phyloP scores from a whole-genome alignment of 2,888 invertebrate genomes.

The Athripsodes cinereus region DNA sequence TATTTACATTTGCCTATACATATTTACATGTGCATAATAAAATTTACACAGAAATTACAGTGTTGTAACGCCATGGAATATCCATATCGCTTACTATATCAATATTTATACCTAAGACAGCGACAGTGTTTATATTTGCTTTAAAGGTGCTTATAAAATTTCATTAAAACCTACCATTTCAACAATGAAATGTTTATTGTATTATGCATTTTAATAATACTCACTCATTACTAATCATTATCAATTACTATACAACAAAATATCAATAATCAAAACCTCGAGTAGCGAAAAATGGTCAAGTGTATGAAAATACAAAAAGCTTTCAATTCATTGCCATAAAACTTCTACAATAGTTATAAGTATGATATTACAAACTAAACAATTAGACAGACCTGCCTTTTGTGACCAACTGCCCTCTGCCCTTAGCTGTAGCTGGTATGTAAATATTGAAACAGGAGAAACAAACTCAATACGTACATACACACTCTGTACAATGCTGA shows the following conservation, averaged over 20 bases:
- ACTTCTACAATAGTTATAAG: no score
- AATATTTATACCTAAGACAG: conserved; percentile 16
- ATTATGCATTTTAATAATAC: background rate
- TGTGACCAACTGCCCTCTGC: no score
- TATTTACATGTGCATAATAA: conserved; percentile 21
- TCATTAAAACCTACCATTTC: conserved; percentile 8
- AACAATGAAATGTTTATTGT: conserved; percentile 9
- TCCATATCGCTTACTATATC: no score
- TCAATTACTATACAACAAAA: conserved; percentile 7
- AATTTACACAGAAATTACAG: conserved; percentile 16
- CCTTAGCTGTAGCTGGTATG: no score
- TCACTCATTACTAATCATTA: background rate
- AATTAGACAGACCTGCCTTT: no score
- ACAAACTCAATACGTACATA: no score
- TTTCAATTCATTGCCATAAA: no score
- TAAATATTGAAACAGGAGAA: no score
- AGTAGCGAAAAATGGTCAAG: conserved; percentile 8
- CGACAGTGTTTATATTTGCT: conserved; percentile 2
- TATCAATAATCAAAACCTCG: background rate
- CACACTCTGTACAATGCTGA: no score
- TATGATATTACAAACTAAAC: no score
- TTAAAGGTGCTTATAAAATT: conserved; percentile 11
- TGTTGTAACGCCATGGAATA: no score
- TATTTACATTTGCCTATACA: conserved; percentile 25
- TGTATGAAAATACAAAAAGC: conserved; percentile 15